phyloP scores from a whole-genome alignment of 2,797 vertebrate genomes.

The Lagothrix lagotricha region DNA sequence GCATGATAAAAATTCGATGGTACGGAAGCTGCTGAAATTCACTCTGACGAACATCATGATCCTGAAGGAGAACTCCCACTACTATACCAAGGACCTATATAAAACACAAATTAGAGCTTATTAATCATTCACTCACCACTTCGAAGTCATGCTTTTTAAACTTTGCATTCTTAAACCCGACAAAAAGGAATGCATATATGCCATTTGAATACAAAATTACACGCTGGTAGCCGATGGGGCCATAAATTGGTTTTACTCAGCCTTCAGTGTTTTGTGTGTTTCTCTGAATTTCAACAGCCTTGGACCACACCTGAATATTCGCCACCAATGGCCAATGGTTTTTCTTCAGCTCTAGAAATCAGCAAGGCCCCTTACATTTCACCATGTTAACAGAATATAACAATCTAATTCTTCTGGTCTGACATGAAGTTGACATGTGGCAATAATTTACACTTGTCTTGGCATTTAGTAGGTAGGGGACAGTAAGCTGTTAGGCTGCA shows the following conservation, averaged over 20 bases:
- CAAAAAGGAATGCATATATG: neutral
- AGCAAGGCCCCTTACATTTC: neutral
- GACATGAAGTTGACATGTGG: neutral
- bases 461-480: neutral
- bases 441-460: neutral
- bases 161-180: neutral
- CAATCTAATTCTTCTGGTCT: neutral
- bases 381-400: neutral
- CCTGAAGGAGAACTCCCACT: constrained; percentile 98
- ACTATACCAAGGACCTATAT: constrained; percentile 96
- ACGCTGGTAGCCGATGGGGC: neutral
- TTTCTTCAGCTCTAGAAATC: constrained; percentile 7
- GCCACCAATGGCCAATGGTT: neutral
- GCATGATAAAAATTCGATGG: constrained; percentile 99
- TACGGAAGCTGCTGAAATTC: constrained; percentile 99
- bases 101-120: neutral
- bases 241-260: neutral
- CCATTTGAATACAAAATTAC: constrained; percentile 2
- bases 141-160: neutral
- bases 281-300: neutral
- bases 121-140: neutral
- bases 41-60: constrained; percentile 97
- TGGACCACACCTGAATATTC: neutral
- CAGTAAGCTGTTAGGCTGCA: neutral
- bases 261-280: neutral